Percentiles rank a stretch among this genome's conserved stretches.
Conservation (phyloP, 2,797 vertebrate species). For the Clarias pachynema region DNA sequence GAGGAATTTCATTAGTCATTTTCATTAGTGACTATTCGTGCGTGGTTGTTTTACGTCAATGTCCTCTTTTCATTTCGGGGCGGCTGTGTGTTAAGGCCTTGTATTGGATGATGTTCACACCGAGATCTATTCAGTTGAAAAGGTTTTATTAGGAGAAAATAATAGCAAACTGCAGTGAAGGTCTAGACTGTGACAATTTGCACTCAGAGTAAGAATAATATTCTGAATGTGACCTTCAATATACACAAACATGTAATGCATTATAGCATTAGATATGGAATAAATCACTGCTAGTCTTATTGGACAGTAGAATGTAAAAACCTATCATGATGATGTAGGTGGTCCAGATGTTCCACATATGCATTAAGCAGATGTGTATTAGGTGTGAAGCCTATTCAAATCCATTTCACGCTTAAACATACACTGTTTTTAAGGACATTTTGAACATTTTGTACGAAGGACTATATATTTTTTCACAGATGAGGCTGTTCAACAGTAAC, state of each 20-base stretch:
- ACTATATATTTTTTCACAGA: neutral
- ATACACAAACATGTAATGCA: slow-evolving; percentile 7
- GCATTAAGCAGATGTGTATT: slow-evolving; percentile 32
- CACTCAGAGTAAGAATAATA: neutral
- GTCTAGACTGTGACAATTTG: slow-evolving; percentile 4
- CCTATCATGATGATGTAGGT: slow-evolving; percentile 18
- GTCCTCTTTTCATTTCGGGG: slow-evolving; percentile 28
- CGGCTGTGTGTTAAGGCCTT: slow-evolving; percentile 14
- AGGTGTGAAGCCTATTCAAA: slow-evolving; percentile 21
- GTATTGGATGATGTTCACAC: slow-evolving; percentile 18
- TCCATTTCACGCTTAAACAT: slow-evolving; percentile 9
- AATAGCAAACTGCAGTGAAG: slow-evolving; percentile 3
- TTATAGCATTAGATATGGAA: slow-evolving; percentile 18
- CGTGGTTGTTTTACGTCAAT: slow-evolving; percentile 32
- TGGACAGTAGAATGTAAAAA: slow-evolving; percentile 25
- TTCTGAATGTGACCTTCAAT: slow-evolving; percentile 15
- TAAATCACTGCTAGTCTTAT: slow-evolving; percentile 3
- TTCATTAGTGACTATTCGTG: slow-evolving; percentile 37
- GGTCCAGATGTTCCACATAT: slow-evolving; percentile 27
- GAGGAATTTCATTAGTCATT: slow-evolving; percentile 34
- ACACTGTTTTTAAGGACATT: slow-evolving; percentile 1
- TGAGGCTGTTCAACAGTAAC: neutral
- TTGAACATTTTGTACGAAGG: neutral
- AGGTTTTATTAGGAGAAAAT: slow-evolving; percentile 4
- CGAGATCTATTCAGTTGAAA: slow-evolving; percentile 16